phyloP scores from a whole-genome alignment of 2,113 vertebrate genomes.

The Oryzias javanicus region DNA sequence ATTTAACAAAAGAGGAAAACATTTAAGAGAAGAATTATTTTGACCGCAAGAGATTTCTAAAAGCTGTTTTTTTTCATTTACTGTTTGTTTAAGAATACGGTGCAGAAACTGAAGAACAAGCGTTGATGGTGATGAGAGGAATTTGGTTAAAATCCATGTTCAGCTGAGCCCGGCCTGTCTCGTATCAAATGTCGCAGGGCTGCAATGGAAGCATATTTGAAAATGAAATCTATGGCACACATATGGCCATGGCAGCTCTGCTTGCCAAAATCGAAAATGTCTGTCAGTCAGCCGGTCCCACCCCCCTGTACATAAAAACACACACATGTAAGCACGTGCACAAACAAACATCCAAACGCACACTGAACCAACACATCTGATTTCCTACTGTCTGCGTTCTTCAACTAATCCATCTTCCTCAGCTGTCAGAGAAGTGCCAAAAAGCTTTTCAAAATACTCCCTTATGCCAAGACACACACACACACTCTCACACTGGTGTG shows the following conservation, averaged over 20 bases:
- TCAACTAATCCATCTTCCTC: slow-evolving; percentile 70
- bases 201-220: slow-evolving; percentile 41
- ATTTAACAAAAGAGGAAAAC: neutral
- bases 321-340: slow-evolving; percentile 18
- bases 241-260: slow-evolving; percentile 57
- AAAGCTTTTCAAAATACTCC: slow-evolving; percentile 39
- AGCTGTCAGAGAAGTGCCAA: slow-evolving; percentile 62
- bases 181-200: slow-evolving; percentile 10
- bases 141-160: slow-evolving; percentile 32
- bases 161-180: slow-evolving; percentile 23
- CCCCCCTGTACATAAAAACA: slow-evolving; percentile 1
- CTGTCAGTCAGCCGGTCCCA: slow-evolving; percentile 65
- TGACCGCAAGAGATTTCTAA: neutral
- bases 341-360: slow-evolving; percentile 50
- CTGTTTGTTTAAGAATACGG: slow-evolving; percentile 18
- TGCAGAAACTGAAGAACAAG: slow-evolving; percentile 15
- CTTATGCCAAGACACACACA: slow-evolving; percentile 25
- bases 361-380: slow-evolving; percentile 39
- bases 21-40: neutral
- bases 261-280: slow-evolving; percentile 62
- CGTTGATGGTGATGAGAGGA: slow-evolving; percentile 35
- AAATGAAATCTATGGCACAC: slow-evolving; percentile 64
- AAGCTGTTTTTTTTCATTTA: fast-evolving
- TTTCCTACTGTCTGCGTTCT: slow-evolving; percentile 53
- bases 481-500: slow-evolving; percentile 7